Conservation (phyloP, 2,113 vertebrate species). For the Plectropomus leopardus region DNA sequence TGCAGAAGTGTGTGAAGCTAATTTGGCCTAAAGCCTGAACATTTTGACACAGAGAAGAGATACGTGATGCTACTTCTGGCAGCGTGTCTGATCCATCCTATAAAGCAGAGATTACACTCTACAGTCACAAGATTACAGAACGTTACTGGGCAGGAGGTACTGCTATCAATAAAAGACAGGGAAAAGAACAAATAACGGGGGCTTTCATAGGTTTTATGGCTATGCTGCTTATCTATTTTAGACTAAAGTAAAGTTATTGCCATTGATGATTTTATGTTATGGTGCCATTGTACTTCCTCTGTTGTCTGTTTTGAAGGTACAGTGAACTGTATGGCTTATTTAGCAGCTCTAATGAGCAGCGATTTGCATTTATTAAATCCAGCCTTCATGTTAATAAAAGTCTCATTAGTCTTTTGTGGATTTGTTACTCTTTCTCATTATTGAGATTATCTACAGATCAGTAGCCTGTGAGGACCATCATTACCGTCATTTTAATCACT, state of each 20-base stretch:
- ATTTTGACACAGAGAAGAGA: constrained; percentile 19
- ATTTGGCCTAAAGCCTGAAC: background rate
- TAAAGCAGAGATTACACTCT: background rate
- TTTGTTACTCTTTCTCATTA: constrained; percentile 62
- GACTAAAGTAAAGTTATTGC: background rate
- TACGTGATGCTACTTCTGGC: background rate
- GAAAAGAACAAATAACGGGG: background rate
- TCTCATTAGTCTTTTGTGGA: constrained; percentile 54
- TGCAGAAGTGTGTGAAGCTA: background rate
- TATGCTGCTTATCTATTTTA: background rate
- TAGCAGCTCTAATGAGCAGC: constrained; percentile 46
- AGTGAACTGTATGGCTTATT: constrained; percentile 25
- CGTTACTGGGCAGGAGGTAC: background rate
- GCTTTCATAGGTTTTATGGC: background rate
- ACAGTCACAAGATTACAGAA: background rate
- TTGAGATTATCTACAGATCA: constrained; percentile 32
- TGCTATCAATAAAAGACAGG: background rate
- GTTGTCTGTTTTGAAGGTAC: constrained; percentile 29
- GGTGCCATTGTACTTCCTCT: background rate
- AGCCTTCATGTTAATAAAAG: constrained; percentile 28
- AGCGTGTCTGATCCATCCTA: background rate
- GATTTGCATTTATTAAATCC: constrained; percentile 44
- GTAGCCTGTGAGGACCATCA: constrained; percentile 41
- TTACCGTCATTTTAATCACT: constrained; percentile 37
- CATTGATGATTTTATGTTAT: no score